These are phyloP conservation scores for Tinea trinotella DNA, from an alignment of 2,888 invertebrate genomes.

Conservation along the genomic window DNA sequence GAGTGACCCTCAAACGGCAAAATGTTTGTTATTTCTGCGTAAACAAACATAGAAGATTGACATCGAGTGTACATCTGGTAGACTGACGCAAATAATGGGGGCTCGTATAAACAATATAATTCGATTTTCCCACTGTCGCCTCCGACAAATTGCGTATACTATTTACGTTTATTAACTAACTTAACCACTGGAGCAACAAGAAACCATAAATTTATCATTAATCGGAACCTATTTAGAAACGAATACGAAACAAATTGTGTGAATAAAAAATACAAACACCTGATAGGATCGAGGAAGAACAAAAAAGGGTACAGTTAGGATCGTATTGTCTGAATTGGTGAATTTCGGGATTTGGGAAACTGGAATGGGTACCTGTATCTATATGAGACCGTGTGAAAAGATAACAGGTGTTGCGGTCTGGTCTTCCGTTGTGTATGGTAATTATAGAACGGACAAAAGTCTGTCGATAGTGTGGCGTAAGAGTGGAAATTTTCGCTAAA, in stretches of 20 bases:
- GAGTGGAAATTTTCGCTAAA: conserved; percentile 1
- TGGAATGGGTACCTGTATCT: conserved; percentile 49
- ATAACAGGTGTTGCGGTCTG: conserved; percentile 58
- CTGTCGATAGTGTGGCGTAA: conserved; percentile 26
- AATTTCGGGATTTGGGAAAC: conserved; percentile 28
- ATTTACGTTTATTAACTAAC: background rate
- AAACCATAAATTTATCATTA: conserved; percentile 9
- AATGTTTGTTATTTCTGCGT: conserved; percentile 67
- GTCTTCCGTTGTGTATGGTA: conserved; percentile 48
- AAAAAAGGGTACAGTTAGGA: conserved; percentile 53
- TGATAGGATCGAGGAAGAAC: conserved; percentile 32
- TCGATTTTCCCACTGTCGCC: conserved; percentile 51
- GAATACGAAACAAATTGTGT: conserved; percentile 11
- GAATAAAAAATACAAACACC: conserved; percentile 25
- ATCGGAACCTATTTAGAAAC: conserved; percentile 6
- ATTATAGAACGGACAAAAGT: conserved; percentile 56
- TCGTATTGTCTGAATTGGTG: conserved; percentile 38
- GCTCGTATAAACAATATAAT: conserved; percentile 62
- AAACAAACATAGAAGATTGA: conserved; percentile 68
- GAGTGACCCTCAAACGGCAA: conserved; percentile 52
- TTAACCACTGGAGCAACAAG: background rate
- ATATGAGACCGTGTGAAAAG: conserved; percentile 59
- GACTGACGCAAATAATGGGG: conserved; percentile 65
- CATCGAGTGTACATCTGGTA: conserved; percentile 68
- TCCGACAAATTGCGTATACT: conserved; percentile 51